phyloP scores from a whole-genome alignment of 2,113 vertebrate species.

The Megaceryle torquata region DNA sequence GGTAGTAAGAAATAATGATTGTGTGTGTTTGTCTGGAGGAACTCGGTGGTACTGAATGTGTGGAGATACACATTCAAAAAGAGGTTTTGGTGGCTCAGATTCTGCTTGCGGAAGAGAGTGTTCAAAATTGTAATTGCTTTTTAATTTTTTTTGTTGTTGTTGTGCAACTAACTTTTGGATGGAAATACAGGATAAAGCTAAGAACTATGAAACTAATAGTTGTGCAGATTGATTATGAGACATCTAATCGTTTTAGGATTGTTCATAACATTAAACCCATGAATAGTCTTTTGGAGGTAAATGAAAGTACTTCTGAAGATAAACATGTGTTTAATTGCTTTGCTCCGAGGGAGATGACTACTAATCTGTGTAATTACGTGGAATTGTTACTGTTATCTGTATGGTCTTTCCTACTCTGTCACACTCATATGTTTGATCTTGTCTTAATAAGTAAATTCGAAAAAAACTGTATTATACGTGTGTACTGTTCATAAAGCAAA shows the following conservation, averaged over 20 bases:
- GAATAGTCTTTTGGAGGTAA: neutral
- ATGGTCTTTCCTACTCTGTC: neutral
- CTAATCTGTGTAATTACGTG: slow-evolving; percentile 12
- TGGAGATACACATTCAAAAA: neutral
- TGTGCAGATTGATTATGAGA: neutral
- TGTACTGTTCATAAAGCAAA: neutral
- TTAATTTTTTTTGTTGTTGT: neutral
- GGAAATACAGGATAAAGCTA: neutral
- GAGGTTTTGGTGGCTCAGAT: neutral
- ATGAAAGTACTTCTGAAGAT: neutral
- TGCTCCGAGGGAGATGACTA: neutral
- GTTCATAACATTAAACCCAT: neutral
- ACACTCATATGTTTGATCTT: neutral
- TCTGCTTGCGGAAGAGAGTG: neutral
- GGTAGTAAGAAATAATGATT: neutral
- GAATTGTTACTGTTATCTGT: neutral
- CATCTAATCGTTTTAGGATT: neutral
- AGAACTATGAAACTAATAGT: neutral
- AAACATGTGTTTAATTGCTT: neutral
- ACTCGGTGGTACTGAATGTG: neutral
- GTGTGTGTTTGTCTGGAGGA: neutral
- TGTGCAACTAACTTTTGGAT: neutral
- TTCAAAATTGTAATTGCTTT: neutral
- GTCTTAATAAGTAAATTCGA: neutral
- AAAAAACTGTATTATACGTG: neutral